phyloP scores from a whole-genome alignment of 1,140 invertebrate genomes.

The Drosophila funebris region DNA sequence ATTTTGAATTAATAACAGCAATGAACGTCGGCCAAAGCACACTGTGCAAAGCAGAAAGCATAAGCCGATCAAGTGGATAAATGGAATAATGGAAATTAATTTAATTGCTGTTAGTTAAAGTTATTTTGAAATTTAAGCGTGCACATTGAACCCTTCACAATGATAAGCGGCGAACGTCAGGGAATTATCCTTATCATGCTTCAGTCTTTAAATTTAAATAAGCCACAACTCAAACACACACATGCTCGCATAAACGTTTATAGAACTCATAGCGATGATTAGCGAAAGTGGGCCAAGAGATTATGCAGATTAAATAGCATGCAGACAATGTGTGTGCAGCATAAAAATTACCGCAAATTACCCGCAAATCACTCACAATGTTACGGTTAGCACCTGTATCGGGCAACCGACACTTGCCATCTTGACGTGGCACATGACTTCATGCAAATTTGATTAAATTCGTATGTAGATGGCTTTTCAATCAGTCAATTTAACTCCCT shows the following conservation, averaged over 20 bases:
- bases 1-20: constrained; percentile 33
- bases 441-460: constrained; percentile 50
- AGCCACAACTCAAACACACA: constrained; percentile 14
- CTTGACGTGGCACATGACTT: constrained; percentile 16
- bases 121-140: neutral
- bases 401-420: neutral
- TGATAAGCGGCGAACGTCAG: constrained; percentile 29
- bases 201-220: constrained; percentile 62
- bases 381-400: neutral
- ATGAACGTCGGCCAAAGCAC: constrained; percentile 18
- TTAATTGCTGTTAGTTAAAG: neutral
- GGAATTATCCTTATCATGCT: constrained; percentile 47
- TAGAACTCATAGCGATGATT: constrained; percentile 66
- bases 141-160: constrained; percentile 4
- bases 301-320: constrained; percentile 54
- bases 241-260: neutral
- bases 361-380: constrained; percentile 32
- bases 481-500: constrained; percentile 35
- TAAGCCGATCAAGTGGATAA: constrained; percentile 11
- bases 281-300: constrained; percentile 67
- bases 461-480: constrained; percentile 73
- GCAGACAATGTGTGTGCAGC: constrained; percentile 40
- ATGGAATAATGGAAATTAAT: neutral
- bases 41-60: neutral
- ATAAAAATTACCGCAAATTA: constrained; percentile 69